Evolutionary conservation across 2,797 vertebrate species (phyloP), one percentile per base, ranked within the genome.

Genomic region (Clarias pachynema): DNA sequence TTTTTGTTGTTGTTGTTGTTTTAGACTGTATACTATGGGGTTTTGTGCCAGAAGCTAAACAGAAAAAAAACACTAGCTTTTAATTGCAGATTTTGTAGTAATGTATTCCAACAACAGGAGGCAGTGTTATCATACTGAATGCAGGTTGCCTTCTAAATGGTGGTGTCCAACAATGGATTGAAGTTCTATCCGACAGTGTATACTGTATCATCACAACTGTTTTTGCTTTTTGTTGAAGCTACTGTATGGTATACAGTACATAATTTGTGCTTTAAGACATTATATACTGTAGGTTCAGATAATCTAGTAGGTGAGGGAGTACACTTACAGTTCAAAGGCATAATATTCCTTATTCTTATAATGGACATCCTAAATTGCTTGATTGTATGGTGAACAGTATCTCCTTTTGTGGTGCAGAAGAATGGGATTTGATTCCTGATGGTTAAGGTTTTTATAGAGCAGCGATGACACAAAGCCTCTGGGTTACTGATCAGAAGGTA

Each of bases 51-150:
- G n/a, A 26, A 79, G n/a, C 65, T 40, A 84, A 77, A 57, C 65
- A 37, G 16, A 49, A 10, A 40, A 40, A 79, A 79, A 72, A 3
- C 44, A 24, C 31, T 63, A 31, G n/a, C 16, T 22, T 56, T 65
- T 60, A 68, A 18, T 85, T 37, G 59, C 34, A 73, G 63, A 81
- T 22, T 49, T 60, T 56, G 60, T 65, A 85, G 4, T 79, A 34
- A 34, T 62, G 14, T 10, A 70, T 82, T 79, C 60, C 37, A 72
- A 70, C 89, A 87, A 78, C 86, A 87, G 89, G 87, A 80, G 89
- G 86, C 89, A 89, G 84, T 84, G 79, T 81, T 81, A 68, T 59
- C 37, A 83, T 84, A 49, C 34, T 7, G 5, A 37, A n/a, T 40
- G 29, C 66, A 88, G 3, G 24, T n/a, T 24, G 26, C 18, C n/a